Percentiles rank a stretch among this genome's conserved stretches.
Evolutionary conservation across 2,113 vertebrate species (phyloP).

Genomic region (Oncorhynchus keta): DNA sequence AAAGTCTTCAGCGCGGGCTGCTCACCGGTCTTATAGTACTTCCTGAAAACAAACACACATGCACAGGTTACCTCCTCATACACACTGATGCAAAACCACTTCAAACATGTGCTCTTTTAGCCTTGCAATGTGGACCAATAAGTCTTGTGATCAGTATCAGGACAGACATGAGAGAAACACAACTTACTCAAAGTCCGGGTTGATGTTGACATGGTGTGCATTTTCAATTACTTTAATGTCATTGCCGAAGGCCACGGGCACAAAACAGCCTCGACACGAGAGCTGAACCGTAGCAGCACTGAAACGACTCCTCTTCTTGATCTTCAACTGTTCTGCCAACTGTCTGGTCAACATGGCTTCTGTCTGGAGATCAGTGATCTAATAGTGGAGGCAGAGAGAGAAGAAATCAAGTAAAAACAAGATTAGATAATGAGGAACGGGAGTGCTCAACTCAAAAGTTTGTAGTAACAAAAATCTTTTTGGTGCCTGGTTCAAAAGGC

Average conservation of each 20-base stretch:
- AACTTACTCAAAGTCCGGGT: conserved; percentile 82
- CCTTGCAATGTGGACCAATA: too few species aligned
- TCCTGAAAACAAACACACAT: conserved; percentile 60
- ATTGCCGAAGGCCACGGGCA: conserved; percentile 68
- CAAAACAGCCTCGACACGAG: conserved; percentile 77
- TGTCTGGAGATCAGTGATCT: conserved; percentile 80
- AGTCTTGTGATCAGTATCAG: not conserved
- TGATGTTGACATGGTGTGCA: conserved; percentile 82
- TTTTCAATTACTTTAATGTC: conserved; percentile 83
- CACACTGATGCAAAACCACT: too few species aligned
- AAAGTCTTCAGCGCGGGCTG: conserved; percentile 69
- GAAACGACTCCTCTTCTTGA: conserved; percentile 45
- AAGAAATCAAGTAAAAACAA: not conserved
- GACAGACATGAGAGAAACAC: not conserved
- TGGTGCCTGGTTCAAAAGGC: too few species aligned
- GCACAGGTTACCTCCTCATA: not conserved
- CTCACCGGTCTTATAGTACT: conserved; percentile 65
- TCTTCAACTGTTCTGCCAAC: conserved; percentile 30
- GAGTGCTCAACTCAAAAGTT: not conserved
- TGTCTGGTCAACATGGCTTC: conserved; percentile 36
- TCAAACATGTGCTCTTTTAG: too few species aligned
- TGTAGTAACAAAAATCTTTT: not conserved
- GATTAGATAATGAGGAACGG: not conserved
- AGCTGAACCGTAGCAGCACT: conserved; percentile 53
- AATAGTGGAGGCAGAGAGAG: not conserved